These are phyloP conservation scores for Rhincodon typus DNA, from an alignment of 2,797 vertebrate genomes.

Conservation along the genomic window DNA sequence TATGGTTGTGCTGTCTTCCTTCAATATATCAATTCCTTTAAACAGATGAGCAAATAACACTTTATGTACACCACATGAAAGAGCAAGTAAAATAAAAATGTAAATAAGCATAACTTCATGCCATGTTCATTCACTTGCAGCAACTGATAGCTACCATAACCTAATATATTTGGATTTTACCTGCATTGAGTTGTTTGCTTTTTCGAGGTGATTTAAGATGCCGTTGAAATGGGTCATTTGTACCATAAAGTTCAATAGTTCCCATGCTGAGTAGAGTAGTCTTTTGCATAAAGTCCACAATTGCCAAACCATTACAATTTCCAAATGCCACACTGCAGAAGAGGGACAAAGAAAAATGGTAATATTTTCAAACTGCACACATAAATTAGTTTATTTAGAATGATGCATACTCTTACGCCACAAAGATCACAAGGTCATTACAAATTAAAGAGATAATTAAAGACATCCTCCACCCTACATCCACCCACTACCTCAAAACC, in stretches of 20 bases:
- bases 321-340: slow-evolving; percentile 80
- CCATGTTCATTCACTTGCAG: neutral
- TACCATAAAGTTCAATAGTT: slow-evolving; percentile 81
- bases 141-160: neutral
- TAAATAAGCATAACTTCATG: slow-evolving; percentile 22
- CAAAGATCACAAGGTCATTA: neutral
- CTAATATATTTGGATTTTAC: slow-evolving; percentile 55
- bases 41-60: neutral
- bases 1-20: neutral
- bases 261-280: slow-evolving; percentile 83
- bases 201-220: slow-evolving; percentile 88
- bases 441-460: neutral
- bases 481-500: no score
- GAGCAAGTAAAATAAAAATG: neutral
- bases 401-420: neutral
- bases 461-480: no score
- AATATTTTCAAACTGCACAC: neutral
- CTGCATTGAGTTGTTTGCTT: slow-evolving; percentile 89
- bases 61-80: neutral
- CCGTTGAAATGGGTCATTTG: slow-evolving; percentile 83
- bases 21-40: neutral
- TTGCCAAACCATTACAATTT: slow-evolving; percentile 82
- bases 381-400: neutral
- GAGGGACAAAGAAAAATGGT: neutral
- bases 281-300: slow-evolving; percentile 96